A percentile compares a stretch with the other conserved stretches of the same genome.
Evolutionary conservation across 1,140 invertebrate species (phyloP).

Genomic region (Drosophila biarmipes): DNA sequence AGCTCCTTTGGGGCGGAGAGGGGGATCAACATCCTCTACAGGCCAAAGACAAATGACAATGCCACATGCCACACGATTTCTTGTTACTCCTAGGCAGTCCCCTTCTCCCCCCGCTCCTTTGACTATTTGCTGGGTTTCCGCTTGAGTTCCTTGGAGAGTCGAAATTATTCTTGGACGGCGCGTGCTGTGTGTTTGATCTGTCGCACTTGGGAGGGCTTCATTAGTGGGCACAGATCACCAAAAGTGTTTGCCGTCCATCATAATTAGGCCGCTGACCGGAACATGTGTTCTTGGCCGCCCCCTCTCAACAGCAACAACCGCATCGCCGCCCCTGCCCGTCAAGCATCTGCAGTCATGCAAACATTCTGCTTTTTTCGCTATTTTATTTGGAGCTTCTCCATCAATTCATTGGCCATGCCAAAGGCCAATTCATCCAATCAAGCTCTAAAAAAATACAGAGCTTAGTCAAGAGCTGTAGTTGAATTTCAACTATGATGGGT

Average conservation of each 20-base stretch:
- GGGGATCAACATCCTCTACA: slow-evolving; percentile 14
- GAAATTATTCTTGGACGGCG: slow-evolving; percentile 41
- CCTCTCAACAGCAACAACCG: background rate
- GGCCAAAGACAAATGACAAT: slow-evolving; percentile 73
- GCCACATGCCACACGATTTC: slow-evolving; percentile 61
- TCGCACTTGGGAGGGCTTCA: slow-evolving; percentile 72
- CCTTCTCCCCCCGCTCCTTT: slow-evolving; percentile 17
- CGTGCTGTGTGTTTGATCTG: slow-evolving; percentile 59
- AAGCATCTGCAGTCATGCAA: slow-evolving; percentile 23
- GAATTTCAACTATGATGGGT: background rate
- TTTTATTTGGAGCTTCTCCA: background rate
- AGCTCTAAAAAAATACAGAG: background rate
- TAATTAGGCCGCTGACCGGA: slow-evolving; percentile 51
- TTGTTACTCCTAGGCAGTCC: slow-evolving; percentile 2
- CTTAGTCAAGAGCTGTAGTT: background rate
- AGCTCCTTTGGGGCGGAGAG: slow-evolving; percentile 4
- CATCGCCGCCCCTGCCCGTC: background rate
- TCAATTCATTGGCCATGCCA: background rate
- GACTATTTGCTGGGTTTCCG: slow-evolving; percentile 60
- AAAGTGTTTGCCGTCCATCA: slow-evolving; percentile 76
- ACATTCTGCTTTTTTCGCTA: slow-evolving; percentile 23
- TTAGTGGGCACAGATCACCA: slow-evolving; percentile 64
- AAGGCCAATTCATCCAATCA: slow-evolving; percentile 3
- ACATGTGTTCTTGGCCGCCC: slow-evolving; percentile 21
- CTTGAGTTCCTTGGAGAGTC: slow-evolving; percentile 38